Evolutionary conservation across 2,888 invertebrate species (phyloP), one percentile per base, ranked within the genome.

Genomic region (Acrobasis suavella): DNA sequence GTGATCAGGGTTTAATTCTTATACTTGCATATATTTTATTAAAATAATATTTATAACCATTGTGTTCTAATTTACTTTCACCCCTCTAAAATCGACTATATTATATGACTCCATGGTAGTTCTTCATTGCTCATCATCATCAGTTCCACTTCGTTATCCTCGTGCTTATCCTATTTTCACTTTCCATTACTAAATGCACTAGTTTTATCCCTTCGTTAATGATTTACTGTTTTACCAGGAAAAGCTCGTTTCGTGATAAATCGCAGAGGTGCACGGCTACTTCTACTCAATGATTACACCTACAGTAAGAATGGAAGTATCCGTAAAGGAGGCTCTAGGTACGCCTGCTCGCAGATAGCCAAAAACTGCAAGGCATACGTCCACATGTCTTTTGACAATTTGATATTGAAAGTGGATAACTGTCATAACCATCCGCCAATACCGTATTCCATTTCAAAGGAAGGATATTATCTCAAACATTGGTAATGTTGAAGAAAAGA

Each of bases 371-470:
- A 71, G 16, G 83, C 85, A 0, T 74, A 71, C 50, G 61, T 81
- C 0, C 77, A 82, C 32, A 39, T 85, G 17, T 71, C 75, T 0
- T 69, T 66, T 0, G 62, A 67, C 6, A 67, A 77, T 46, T n/a
- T 12, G 46, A 46, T 46, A 46, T 46, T 46, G 46, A 46, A n/a
- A n/a, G n/a, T 46, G 7, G 12, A 12, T 12, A n/a, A n/a, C n/a
- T n/a, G 46, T 46, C 85, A 86, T 58, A 78, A 75, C 38, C 85
- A 87, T 6, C 37, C n/a, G 14, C n/a, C 54, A 38, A 69, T 78
- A 0, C 64, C 60, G 5, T 77, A 69, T 64, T 49, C 38, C 5
- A 54, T 76, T 12, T 73, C 75, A 0, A 55, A 63, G 10, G 61
- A 62, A 1, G 81, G 81, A 46, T 46, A 46, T 46, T 46, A 46